Conservation (phyloP, 35 echinoderm and acorn worm species). For the Stichopus chloronotus region DNA sequence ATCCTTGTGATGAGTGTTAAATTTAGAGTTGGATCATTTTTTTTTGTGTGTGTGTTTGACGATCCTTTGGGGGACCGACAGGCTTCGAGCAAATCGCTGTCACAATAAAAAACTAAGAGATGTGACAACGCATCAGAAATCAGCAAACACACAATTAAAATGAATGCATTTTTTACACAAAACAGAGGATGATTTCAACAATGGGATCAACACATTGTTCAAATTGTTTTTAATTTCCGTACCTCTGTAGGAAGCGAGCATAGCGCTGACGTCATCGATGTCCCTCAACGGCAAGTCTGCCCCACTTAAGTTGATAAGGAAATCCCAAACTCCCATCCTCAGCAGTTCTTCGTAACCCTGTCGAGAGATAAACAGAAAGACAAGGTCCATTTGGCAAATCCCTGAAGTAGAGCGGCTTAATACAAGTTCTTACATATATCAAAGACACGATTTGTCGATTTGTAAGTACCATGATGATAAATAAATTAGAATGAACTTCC, state of each 20-base stretch:
- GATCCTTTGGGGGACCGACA: too few relatives aligned
- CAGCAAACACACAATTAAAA: too few relatives aligned
- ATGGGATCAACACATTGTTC: too few relatives aligned
- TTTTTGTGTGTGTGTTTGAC: too few relatives aligned
- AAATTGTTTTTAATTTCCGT: neutral
- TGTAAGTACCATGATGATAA: neutral
- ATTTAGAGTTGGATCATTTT: too few relatives aligned
- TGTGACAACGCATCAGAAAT: too few relatives aligned
- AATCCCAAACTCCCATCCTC: conserved; percentile 94
- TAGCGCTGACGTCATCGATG: conserved; percentile 90
- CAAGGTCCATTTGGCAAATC: conserved; percentile 6
- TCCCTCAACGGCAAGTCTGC: conserved; percentile 94
- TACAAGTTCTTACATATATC: neutral
- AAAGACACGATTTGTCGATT: neutral
- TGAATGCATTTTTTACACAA: too few relatives aligned
- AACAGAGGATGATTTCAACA: too few relatives aligned
- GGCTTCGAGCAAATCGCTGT: too few relatives aligned
- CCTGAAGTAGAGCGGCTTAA: too few relatives aligned
- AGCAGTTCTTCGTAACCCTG: conserved; percentile 93
- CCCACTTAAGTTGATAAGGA: conserved; percentile 96
- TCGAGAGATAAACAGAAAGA: conserved; percentile 1
- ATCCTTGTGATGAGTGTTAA: too few relatives aligned
- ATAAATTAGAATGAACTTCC: neutral
- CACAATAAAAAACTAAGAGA: too few relatives aligned
- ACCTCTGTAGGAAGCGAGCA: conserved; percentile 84